Evolutionary conservation across 1,140 invertebrate genomes (phyloP).

Genomic region (Drosophila littoralis): DNA sequence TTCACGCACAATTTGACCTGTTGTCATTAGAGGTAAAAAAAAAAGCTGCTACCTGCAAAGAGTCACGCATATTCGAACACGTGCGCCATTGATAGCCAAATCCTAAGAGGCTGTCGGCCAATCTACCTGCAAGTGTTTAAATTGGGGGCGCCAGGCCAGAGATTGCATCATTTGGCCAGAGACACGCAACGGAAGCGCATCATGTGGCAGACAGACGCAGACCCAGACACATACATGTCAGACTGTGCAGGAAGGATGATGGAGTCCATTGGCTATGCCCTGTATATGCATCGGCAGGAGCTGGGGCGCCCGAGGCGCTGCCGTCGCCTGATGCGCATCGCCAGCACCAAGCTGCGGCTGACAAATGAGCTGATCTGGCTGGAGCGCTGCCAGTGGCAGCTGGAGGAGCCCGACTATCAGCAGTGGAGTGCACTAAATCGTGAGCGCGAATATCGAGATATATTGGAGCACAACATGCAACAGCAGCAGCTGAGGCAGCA

Average conservation of each 20-base stretch:
- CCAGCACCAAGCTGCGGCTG: constrained; percentile 60
- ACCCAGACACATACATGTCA: too few species aligned
- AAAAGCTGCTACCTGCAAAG: background rate
- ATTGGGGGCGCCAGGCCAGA: constrained; percentile 39
- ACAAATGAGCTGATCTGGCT: constrained; percentile 65
- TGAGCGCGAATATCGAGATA: constrained; percentile 57
- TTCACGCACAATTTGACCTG: background rate
- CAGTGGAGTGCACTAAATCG: constrained; percentile 46
- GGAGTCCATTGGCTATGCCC: constrained; percentile 56
- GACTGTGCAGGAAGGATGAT: background rate
- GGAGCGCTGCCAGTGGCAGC: constrained; percentile 46
- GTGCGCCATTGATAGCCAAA: constrained; percentile 12
- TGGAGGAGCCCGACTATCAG: constrained; percentile 40
- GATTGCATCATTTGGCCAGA: constrained; percentile 68
- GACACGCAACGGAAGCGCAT: constrained; percentile 40
- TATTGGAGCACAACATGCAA: constrained; percentile 49
- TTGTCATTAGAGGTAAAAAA: background rate
- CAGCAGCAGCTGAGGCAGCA: constrained; percentile 47
- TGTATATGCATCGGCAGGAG: constrained; percentile 60
- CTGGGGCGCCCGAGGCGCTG: constrained; percentile 52
- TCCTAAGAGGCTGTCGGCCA: background rate
- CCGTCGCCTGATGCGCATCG: constrained; percentile 54
- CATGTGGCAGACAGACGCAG: background rate
- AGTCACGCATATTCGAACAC: background rate
- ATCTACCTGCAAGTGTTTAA: constrained; percentile 60